Evolutionary conservation across 2,113 vertebrate genomes (phyloP).

Genomic region (Catharus fuscescens): DNA sequence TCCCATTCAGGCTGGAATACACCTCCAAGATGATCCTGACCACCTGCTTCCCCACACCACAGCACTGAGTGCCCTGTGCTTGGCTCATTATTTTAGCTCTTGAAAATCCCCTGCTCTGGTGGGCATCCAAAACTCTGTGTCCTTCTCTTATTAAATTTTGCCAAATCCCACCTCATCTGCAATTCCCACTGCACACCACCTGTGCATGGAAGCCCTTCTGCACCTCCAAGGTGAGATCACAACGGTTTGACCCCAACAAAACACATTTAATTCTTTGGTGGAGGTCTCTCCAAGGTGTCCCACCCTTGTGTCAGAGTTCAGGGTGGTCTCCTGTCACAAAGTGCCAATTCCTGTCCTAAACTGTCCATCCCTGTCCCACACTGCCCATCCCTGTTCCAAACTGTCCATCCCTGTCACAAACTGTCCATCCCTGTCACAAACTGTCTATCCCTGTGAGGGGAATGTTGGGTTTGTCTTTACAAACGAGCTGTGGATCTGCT

Average conservation of each 20-base stretch:
- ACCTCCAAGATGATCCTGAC: background rate
- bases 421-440: background rate
- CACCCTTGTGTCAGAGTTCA: accelerated
- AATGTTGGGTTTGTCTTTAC: no score
- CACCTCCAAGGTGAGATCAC: background rate
- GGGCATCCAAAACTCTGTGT: background rate
- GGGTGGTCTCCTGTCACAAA: background rate
- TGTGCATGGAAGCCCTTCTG: background rate
- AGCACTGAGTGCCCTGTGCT: accelerated
- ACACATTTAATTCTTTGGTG: accelerated
- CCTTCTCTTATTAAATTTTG: background rate
- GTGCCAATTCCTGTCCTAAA: background rate
- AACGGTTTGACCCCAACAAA: background rate
- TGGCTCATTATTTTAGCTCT: background rate
- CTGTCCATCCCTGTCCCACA: no score
- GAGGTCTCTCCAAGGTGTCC: background rate
- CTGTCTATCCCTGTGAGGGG: no score
- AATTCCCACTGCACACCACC: background rate
- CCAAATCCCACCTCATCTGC: background rate
- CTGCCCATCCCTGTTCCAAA: no score
- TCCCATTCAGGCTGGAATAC: background rate
- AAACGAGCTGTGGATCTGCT: no score
- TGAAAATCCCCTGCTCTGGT: background rate
- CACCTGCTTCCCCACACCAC: background rate
- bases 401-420: no score